Evolutionary conservation across 2,113 vertebrate species (phyloP).

Genomic region (Lophius piscatorius): DNA sequence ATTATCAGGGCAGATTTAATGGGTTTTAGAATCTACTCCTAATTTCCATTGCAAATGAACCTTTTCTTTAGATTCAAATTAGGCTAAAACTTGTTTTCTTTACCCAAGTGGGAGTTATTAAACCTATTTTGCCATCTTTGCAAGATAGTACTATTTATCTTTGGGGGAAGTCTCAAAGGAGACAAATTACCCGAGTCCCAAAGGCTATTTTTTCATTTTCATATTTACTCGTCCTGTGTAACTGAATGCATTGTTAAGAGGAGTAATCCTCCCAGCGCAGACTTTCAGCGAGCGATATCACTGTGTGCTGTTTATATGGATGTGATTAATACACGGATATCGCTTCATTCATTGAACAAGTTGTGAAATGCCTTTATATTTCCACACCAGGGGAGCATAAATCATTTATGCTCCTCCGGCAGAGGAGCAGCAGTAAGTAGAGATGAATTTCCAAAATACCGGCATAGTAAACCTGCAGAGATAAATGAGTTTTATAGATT

Average conservation of each 20-base stretch:
- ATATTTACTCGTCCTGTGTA: conserved; percentile 5
- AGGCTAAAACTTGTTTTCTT: conserved; percentile 40
- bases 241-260: conserved; percentile 8
- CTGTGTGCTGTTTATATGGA: not conserved
- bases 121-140: conserved; percentile 26
- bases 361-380: too few species aligned
- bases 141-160: conserved; percentile 38
- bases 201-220: conserved; percentile 7
- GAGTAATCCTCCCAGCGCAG: too few species aligned
- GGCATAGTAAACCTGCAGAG: not conserved
- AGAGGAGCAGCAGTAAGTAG: not conserved
- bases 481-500: rapidly evolving
- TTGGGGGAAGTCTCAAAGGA: conserved; percentile 30
- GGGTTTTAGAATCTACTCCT: conserved; percentile 16
- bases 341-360: too few species aligned
- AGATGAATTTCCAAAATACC: too few species aligned
- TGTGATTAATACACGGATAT: not conserved
- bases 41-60: conserved; percentile 50
- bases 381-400: too few species aligned
- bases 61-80: conserved; percentile 47
- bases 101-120: conserved; percentile 33
- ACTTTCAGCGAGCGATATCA: not conserved
- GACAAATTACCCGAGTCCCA: conserved; percentile 32
- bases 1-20: conserved; percentile 28
- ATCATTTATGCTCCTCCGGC: not conserved